Base-by-base conservation (phyloP, 2,113 vertebrate genomes). In the Rana temporaria region DNA sequence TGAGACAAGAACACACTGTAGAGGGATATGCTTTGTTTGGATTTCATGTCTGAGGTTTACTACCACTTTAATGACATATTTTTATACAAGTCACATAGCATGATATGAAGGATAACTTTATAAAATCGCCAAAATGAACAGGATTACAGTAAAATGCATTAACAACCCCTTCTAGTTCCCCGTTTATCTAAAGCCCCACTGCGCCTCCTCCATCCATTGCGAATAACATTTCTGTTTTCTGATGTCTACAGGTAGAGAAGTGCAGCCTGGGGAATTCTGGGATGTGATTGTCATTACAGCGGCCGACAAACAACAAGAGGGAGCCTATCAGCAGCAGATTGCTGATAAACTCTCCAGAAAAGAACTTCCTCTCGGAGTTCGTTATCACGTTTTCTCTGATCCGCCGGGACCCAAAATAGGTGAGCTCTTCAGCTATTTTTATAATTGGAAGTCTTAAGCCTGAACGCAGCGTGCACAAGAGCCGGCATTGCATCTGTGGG, bases 401-500 rank as follows among this genome's bases (percentile, higher is more conserved):
- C 96, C 96, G 1, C 89, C 94, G 2, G 97, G 96, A 69, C 60
- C 81, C 15, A 96, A 96, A 89, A 96, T 96, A 86, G 97, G 97
- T 95, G 85, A n/a, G 90, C 60, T 68, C 77, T n/a, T 76, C 80
- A 67, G 71, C 70, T 67, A 55, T 64, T 11, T 73, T 55, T 73
- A 34, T 64, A 82, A 82, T 82, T 65, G 79, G 79, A 24, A 30
- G 69, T 42, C 79, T 80, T 59, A 24, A n/a, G 66, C 78, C 66
- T 24, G 53, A 52, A 38, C n/a, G 4, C 52, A 48, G n/a, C 38
- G 12, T 34, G 8, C 52, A 26, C 38, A 5, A 48, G 65, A 70
- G 78, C 66, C 24, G 66, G 11, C 66, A 57, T 60, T 48, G 56
- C 78, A 26, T 53, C 79, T 56, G 65, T 22, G 38, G 22, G 26